Evolutionary conservation across 1,140 invertebrate species (phyloP), one percentile per base, ranked within the genome.

Genomic region (Cephus cinctus): DNA sequence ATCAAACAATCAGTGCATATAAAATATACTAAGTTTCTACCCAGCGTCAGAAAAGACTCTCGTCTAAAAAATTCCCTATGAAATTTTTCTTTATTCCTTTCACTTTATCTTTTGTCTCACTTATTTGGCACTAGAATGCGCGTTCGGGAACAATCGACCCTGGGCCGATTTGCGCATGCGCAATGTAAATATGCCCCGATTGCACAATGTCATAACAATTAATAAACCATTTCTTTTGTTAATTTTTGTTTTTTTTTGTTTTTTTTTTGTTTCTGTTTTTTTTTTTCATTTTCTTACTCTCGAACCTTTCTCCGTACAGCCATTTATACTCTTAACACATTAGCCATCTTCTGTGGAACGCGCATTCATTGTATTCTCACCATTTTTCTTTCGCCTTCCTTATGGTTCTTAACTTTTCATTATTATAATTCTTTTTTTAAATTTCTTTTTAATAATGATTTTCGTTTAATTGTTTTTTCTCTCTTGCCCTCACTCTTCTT

Each of bases 1-100:
- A 71, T 73, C 63, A 75, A 76, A 75, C 74, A 75, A 75, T 75
- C 69, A 74, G 74, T 76, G 74, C 74, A 75, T 75, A 74, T 75
- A 76, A 76, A 76, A 75, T 76, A 73, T 73, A 74, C 70, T 76
- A 76, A 73, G 59, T 73, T n/a, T n/a, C 71, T 75, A 76, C 69
- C 65, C 67, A 75, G 74, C 74, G 74, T 75, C 74, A 76, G 71
- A 76, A 75, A 76, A 75, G 69, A 74, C 57, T 64, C 50, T 48
- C 61, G 59, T 70, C 69, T 73, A 71, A 73, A 74, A 73, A 71
- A 63, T 74, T 69, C 44, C 44, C 67, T 74, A 73, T 71, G 73
- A 71, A 73, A 73, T 71, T 70, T 70, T 54, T 48, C 55, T 43
- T 43, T 48, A 41, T 52, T 49, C 58, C 36, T 56, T 45, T 51